phyloP scores from a whole-genome alignment of 2,113 vertebrate species.

The Dicerorhinus sumatrensis region DNA sequence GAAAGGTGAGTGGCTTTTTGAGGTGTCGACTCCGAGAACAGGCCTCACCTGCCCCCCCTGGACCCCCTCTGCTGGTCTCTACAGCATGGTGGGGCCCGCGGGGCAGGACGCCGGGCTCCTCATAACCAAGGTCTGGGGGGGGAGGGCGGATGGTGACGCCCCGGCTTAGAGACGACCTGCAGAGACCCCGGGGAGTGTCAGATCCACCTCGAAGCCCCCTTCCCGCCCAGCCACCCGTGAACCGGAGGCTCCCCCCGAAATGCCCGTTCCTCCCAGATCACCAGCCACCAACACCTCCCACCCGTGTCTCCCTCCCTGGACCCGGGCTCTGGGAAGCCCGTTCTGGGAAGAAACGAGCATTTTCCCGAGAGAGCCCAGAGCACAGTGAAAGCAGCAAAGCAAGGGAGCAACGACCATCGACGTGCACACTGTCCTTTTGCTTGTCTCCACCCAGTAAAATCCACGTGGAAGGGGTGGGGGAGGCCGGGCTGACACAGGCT shows the following conservation, averaged over 20 bases:
- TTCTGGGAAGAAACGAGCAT: neutral
- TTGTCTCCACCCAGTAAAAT: neutral
- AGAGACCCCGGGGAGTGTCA: no score
- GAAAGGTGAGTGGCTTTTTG: neutral
- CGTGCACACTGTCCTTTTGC: neutral
- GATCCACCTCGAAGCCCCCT: neutral
- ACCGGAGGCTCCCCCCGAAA: neutral
- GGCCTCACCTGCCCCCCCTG: neutral
- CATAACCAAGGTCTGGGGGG: no score
- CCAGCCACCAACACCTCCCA: neutral
- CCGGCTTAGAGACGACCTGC: no score
- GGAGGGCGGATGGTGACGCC: no score
- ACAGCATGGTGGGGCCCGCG: fast-evolving
- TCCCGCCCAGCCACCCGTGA: no score
- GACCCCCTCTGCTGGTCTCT: no score
- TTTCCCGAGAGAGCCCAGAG: neutral
- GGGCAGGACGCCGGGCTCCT: neutral
- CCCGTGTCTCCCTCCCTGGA: no score
- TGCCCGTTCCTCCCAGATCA: neutral
- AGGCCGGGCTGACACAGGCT: neutral
- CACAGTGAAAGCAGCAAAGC: neutral
- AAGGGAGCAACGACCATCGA: neutral
- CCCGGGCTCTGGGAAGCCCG: neutral
- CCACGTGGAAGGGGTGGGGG: neutral
- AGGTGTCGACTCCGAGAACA: neutral